Percentiles rank a stretch among this genome's conserved stretches.
phyloP scores from a whole-genome alignment of 2,797 vertebrate genomes.

The Peromyscus nudipes region DNA sequence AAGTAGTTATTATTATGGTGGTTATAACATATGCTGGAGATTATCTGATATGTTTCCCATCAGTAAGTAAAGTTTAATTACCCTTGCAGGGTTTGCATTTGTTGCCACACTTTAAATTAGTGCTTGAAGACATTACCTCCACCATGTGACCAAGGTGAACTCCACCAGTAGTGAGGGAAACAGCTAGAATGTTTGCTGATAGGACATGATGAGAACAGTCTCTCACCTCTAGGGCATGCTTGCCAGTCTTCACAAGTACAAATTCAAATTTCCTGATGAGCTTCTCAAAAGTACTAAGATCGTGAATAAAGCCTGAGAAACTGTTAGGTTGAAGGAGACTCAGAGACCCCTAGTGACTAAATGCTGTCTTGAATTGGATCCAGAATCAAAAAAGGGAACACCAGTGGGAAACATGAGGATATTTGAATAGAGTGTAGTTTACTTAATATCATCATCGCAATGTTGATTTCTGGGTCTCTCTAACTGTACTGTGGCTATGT shows the following conservation, averaged over 20 bases:
- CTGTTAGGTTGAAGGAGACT: background rate
- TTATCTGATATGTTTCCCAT: background rate
- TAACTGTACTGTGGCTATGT: background rate
- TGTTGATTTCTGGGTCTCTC: conserved; percentile 34
- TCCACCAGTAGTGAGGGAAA: background rate
- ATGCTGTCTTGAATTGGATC: background rate
- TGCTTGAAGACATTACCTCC: background rate
- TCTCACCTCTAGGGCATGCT: background rate
- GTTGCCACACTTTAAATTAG: background rate
- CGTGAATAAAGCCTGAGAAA: background rate
- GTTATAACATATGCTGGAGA: conserved; percentile 21
- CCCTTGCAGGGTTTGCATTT: background rate
- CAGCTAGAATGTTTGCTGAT: background rate
- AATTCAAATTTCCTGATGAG: background rate
- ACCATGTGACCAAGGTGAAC: background rate
- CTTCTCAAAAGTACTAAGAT: background rate
- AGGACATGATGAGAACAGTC: background rate
- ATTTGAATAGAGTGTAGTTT: background rate
- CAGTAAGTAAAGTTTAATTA: conserved; percentile 1
- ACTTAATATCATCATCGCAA: background rate
- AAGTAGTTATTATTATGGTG: conserved; percentile 27
- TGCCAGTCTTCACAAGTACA: background rate
- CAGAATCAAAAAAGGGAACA: background rate
- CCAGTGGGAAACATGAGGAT: background rate
- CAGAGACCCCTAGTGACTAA: background rate